A percentile compares a stretch with the other conserved stretches of the same genome.
These are phyloP conservation scores for Pteruthius melanotis DNA, from an alignment of 2,113 vertebrate genomes.

Conservation along the genomic window DNA sequence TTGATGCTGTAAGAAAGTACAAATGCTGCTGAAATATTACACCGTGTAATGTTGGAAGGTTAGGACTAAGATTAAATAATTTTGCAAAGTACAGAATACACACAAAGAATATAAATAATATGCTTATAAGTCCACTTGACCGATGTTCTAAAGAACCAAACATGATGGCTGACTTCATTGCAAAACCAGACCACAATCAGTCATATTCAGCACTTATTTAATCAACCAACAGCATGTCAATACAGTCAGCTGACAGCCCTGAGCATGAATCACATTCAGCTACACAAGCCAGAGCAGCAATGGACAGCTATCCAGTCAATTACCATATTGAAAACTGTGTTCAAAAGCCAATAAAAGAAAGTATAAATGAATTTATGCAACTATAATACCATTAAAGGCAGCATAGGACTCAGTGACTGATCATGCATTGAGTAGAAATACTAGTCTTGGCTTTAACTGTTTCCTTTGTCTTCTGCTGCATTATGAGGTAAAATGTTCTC, in stretches of 20 bases:
- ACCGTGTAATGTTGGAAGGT: neutral
- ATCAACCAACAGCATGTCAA: neutral
- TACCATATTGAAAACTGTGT: neutral
- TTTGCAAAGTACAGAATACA: neutral
- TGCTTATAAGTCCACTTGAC: neutral
- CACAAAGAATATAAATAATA: neutral
- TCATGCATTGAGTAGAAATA: neutral
- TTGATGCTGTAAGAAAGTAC: neutral
- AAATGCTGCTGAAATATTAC: neutral
- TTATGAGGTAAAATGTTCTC: neutral
- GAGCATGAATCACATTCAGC: neutral
- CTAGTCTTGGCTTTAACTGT: neutral
- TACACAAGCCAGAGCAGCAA: neutral
- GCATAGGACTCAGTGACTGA: neutral
- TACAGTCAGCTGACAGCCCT: neutral
- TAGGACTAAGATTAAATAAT: neutral
- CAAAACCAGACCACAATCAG: neutral
- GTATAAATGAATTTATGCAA: neutral
- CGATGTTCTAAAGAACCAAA: neutral
- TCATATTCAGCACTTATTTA: neutral
- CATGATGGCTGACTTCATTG: neutral
- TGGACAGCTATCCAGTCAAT: neutral
- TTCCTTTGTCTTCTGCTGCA: neutral
- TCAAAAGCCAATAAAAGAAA: neutral
- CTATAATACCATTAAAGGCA: neutral